Percentiles rank a stretch among this genome's conserved stretches.
These are phyloP conservation scores for Unio delphinus DNA, from an alignment of 2,888 invertebrate species.

Conservation along the genomic window DNA sequence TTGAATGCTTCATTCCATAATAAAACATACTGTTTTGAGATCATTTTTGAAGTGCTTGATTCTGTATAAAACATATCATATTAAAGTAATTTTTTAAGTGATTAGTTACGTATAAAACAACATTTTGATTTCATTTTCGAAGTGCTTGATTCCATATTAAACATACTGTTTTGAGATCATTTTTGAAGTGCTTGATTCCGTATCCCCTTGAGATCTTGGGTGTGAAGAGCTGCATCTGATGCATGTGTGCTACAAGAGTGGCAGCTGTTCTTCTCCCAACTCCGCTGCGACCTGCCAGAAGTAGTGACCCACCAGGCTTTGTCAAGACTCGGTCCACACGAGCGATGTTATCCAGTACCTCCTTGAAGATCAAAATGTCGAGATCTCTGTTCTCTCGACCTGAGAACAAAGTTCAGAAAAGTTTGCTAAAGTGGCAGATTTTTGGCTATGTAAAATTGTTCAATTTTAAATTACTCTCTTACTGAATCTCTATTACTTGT, in stretches of 20 bases:
- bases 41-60: too few species aligned
- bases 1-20: too few species aligned
- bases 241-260: constrained; percentile 81
- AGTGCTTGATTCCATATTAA: neutral
- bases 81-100: too few species aligned
- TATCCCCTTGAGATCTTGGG: constrained; percentile 77
- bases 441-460: too few species aligned
- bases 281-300: constrained; percentile 85
- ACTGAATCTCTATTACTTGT: too few species aligned
- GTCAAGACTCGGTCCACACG: constrained; percentile 79
- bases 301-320: constrained; percentile 78
- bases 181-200: constrained; percentile 80
- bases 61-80: too few species aligned
- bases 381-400: constrained; percentile 80
- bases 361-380: constrained; percentile 78
- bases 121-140: neutral
- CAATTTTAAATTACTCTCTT: too few species aligned
- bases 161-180: constrained; percentile 83
- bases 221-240: constrained; percentile 77
- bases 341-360: constrained; percentile 79
- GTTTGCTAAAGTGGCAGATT: neutral
- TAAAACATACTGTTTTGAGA: too few species aligned
- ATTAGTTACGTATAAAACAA: neutral
- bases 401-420: constrained; percentile 52
- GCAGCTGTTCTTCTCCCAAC: constrained; percentile 86